These are phyloP conservation scores for Idaea biselata DNA, from an alignment of 2,888 invertebrate genomes.

Conservation along the genomic window DNA sequence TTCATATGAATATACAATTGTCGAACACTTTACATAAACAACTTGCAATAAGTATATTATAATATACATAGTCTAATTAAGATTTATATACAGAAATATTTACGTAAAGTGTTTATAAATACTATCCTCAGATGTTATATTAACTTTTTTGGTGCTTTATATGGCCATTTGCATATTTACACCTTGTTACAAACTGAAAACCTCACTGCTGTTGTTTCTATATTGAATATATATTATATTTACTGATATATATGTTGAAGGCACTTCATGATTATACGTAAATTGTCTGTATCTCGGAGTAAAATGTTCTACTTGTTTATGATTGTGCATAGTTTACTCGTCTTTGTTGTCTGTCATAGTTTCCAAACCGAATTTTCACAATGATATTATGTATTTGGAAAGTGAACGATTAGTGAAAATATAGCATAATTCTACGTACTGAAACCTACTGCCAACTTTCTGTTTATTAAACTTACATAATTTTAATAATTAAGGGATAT, in stretches of 20 bases:
- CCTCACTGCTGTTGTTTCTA: conserved; percentile 59
- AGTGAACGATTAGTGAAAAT: conserved; percentile 50
- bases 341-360: conserved; percentile 36
- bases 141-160: conserved; percentile 69
- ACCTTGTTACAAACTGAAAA: conserved; percentile 62
- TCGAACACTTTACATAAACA: conserved; percentile 65
- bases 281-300: conserved; percentile 42
- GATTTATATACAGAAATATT: conserved; percentile 77
- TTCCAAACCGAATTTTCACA: conserved; percentile 60
- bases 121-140: conserved; percentile 61
- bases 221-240: conserved; percentile 37
- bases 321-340: conserved; percentile 33
- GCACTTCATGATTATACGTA: background rate
- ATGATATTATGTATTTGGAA: conserved; percentile 63
- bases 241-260: conserved; percentile 21
- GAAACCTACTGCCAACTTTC: conserved; percentile 76
- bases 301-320: conserved; percentile 50
- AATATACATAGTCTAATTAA: conserved; percentile 61
- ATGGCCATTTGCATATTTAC: conserved; percentile 70
- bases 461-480: conserved; percentile 54
- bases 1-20: conserved; percentile 70
- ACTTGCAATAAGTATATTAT: conserved; percentile 68
- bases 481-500: conserved; percentile 59
- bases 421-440: conserved; percentile 56
- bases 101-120: conserved; percentile 68